Base-by-base conservation (phyloP, 2,797 vertebrate species). In the Xenentodon cancila region DNA sequence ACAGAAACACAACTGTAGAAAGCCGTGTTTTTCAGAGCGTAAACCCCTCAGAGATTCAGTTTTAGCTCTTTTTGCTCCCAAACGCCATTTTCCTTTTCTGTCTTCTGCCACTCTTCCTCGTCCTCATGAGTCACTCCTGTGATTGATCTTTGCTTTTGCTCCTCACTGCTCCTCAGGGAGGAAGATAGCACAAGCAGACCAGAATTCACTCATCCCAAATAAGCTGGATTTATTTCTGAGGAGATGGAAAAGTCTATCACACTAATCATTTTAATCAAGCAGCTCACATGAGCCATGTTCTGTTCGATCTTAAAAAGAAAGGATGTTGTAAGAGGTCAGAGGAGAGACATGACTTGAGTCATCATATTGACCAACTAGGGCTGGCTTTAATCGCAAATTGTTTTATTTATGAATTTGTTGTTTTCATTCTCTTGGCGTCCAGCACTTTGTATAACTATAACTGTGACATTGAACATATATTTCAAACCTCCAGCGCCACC, bases 131-230 rank as follows among this genome's bases (percentile, higher is more conserved):
- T 47, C 45, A 20, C 18, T 47, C 20, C 18, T 47, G n/a, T 53
- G 52, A 61, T 22, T 37, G 64, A 65, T 69, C 60, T 54, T 50
- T 51, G 53, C 53, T 58, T 48, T 45, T 9, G 53, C 42, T 19
- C 4, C 55, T 46, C 13, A 0, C 54, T 52, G 18, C 17, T 43
- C 53, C 58, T 53, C 43, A 1, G 19, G 44, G n/a, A 47, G 74
- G 42, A 9, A 13, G 45, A 32, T 63, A 22, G 64, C 18, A 52
- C 59, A 25, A 17, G 50, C 59, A 46, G 44, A n/a, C 53, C 48
- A 19, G 18, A 50, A 50, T 51, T 32, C 13, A 32, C 45, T 37
- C 22, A 19, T 65, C 15, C 15, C 5, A 37, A 60, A 32, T 16
- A 15, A 43, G 44, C 18, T 9, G 9, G 19, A 47, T 47, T 5